Conservation (phyloP, 1,140 invertebrate species). For the Mactra quadrangularis region DNA sequence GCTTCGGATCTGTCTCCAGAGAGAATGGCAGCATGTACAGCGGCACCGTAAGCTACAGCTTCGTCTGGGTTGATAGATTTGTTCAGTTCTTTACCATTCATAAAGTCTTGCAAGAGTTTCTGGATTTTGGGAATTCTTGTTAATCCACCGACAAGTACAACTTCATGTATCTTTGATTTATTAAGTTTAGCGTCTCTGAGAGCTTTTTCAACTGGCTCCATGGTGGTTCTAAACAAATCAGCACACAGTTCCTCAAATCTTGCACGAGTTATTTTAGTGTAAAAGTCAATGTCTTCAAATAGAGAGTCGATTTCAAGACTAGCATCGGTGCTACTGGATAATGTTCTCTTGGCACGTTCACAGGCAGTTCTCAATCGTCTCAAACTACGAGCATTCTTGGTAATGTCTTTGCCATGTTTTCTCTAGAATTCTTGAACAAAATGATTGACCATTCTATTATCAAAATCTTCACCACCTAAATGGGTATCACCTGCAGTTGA, state of each 20-base stretch:
- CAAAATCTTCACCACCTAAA: constrained; percentile 89
- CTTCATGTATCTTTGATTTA: constrained; percentile 96
- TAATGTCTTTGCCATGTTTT: constrained; percentile 97
- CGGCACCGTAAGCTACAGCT: constrained; percentile 90
- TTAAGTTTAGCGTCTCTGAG: constrained; percentile 97
- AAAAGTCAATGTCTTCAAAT: constrained; percentile 98
- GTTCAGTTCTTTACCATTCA: constrained; percentile 96
- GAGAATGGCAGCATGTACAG: constrained; percentile 85
- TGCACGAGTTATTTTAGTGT: constrained; percentile 96
- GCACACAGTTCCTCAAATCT: constrained; percentile 89
- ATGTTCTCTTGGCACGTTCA: constrained; percentile 97
- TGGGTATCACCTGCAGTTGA: constrained; percentile 87
- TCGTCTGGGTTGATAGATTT: constrained; percentile 94
- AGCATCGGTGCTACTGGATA: constrained; percentile 97
- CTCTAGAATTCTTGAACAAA: constrained; percentile 87
- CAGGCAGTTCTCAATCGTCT: constrained; percentile 96
- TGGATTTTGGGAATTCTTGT: constrained; percentile 99
- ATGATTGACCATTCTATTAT: constrained; percentile 90
- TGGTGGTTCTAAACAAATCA: constrained; percentile 93
- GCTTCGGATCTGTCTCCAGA: constrained; percentile 73
- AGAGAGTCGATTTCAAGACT: constrained; percentile 91
- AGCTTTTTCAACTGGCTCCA: constrained; percentile 98
- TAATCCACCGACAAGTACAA: constrained; percentile 98
- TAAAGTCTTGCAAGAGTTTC: constrained; percentile 95
- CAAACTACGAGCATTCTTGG: constrained; percentile 95